Percentiles rank a stretch among this genome's conserved stretches.
These are phyloP conservation scores for Nyctibius grandis DNA, from an alignment of 2,797 vertebrate genomes.

Conservation along the genomic window DNA sequence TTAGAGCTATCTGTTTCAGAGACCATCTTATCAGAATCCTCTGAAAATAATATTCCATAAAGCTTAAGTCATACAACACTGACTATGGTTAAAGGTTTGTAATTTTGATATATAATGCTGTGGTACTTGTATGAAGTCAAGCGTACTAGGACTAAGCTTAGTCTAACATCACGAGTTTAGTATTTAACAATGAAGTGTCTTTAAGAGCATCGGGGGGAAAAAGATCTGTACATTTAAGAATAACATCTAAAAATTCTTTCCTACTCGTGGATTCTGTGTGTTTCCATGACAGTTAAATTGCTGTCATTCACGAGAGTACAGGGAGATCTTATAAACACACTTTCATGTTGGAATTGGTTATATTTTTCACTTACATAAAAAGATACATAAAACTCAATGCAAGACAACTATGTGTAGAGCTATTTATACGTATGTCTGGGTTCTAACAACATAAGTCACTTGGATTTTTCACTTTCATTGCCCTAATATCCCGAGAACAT, in stretches of 20 bases:
- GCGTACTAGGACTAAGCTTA: not conserved
- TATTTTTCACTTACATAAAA: not conserved
- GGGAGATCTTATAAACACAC: not conserved
- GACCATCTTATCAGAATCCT: not conserved
- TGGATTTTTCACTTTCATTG: slow-evolving; percentile 1
- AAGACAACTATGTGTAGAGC: not conserved
- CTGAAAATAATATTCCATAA: not conserved
- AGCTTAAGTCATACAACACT: not conserved
- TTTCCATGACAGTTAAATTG: not conserved
- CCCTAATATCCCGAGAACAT: not conserved
- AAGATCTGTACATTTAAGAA: not conserved
- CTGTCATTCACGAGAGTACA: not conserved
- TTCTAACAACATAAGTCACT: not conserved
- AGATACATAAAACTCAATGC: not conserved
- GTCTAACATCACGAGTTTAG: not conserved
- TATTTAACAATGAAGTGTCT: not conserved
- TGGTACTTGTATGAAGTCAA: not conserved
- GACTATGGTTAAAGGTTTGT: not conserved
- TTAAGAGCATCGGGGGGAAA: not conserved
- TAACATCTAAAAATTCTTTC: not conserved
- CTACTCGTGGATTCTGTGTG: not conserved
- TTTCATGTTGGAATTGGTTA: not conserved
- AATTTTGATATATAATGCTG: not conserved
- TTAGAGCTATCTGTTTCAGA: not conserved
- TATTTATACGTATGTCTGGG: not conserved